phyloP scores from a whole-genome alignment of 2,113 vertebrate species.

The Cromileptes altivelis region DNA sequence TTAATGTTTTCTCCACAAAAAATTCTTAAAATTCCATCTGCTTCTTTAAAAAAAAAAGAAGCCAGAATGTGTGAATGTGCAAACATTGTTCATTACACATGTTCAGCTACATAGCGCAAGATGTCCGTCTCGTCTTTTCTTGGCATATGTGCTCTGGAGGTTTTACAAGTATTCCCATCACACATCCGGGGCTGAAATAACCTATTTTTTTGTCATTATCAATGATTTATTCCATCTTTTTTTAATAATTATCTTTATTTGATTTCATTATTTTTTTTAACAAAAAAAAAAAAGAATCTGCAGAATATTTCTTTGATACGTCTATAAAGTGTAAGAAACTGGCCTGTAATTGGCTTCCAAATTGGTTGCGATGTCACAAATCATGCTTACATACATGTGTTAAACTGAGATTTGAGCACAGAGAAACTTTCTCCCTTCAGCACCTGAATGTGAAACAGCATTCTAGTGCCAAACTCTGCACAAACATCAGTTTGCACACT shows the following conservation, averaged over 20 bases:
- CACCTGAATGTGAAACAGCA: neutral
- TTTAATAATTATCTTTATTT: too few species aligned
- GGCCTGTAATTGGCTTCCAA: neutral
- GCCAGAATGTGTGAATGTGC: neutral
- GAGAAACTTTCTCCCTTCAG: neutral
- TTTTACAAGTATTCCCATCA: neutral
- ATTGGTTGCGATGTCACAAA: neutral
- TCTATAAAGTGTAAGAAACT: neutral
- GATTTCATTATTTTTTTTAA: too few species aligned
- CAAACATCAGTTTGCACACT: neutral
- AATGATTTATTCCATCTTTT: too few species aligned
- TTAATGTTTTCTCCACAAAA: neutral
- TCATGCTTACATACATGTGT: neutral
- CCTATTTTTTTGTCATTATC: too few species aligned
- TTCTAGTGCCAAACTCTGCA: neutral
- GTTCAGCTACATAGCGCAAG: too few species aligned
- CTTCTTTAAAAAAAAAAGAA: neutral
- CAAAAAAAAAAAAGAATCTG: neutral
- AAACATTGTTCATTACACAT: neutral
- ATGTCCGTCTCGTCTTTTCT: neutral
- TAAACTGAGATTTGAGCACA: neutral
- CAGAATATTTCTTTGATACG: neutral
- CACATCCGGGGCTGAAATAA: too few species aligned
- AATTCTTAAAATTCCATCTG: too few species aligned
- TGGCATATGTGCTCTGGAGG: neutral